phyloP scores from a whole-genome alignment of 2,888 invertebrate species.

The Hyalella azteca region DNA sequence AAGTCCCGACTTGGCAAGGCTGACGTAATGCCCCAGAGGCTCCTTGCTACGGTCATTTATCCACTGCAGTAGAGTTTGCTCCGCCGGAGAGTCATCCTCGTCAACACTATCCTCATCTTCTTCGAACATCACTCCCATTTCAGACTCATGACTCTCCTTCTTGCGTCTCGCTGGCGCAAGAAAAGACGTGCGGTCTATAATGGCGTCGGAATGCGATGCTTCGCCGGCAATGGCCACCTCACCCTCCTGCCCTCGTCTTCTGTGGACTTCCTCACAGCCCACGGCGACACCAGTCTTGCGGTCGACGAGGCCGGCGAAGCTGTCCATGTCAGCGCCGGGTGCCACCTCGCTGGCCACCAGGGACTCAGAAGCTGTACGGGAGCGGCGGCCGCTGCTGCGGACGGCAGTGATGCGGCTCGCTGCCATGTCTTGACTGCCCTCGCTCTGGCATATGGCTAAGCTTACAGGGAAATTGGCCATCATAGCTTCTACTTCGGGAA shows the following conservation, averaged over 20 bases:
- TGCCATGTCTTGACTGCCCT: neutral
- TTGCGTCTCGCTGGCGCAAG: constrained; percentile 2
- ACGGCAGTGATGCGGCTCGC: neutral
- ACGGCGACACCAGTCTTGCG: neutral
- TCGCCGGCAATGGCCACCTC: neutral
- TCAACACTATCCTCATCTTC: constrained; percentile 10
- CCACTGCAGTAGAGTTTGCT: neutral
- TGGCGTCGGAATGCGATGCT: neutral
- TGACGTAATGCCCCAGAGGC: neutral
- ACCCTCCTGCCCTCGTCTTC: neutral
- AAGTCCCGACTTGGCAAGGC: neutral
- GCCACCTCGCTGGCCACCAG: neutral
- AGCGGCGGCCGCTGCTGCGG: constrained; percentile 11
- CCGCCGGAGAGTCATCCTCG: neutral
- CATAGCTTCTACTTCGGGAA: neutral
- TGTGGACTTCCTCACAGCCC: neutral
- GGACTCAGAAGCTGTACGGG: constrained; percentile 13
- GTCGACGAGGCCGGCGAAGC: constrained; percentile 9
- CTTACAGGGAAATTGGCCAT: constrained; percentile 1
- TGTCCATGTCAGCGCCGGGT: neutral
- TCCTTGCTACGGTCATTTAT: constrained; percentile 25
- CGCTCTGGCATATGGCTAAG: neutral
- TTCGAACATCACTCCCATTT: constrained; percentile 13
- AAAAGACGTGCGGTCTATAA: constrained; percentile 1
- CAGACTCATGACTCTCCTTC: neutral